A percentile compares a stretch with the other conserved stretches of the same genome.
Conservation (phyloP, 2,113 vertebrate species). For the Pteruthius melanotis region DNA sequence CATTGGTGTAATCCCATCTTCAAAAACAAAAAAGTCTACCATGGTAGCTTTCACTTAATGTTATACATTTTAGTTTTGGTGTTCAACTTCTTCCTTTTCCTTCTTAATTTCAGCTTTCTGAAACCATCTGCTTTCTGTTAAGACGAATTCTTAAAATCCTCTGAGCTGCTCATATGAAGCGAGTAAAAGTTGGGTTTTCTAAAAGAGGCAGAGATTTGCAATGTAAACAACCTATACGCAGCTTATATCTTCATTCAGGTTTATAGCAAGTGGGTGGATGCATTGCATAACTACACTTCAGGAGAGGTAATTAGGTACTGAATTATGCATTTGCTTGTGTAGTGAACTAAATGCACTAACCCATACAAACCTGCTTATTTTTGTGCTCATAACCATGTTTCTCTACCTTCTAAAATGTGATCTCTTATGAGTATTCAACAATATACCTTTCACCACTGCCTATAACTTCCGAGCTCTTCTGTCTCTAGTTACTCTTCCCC, state of each 20-base stretch:
- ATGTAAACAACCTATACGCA: conserved; percentile 45
- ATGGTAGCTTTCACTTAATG: background rate
- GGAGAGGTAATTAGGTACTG: conserved; percentile 15
- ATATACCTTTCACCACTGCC: background rate
- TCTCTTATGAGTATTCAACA: background rate
- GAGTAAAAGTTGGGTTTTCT: conserved; percentile 39
- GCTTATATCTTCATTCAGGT: conserved; percentile 56
- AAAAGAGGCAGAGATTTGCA: conserved; percentile 38
- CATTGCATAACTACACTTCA: conserved; percentile 11
- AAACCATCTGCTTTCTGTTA: conserved; percentile 65
- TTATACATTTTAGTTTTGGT: background rate
- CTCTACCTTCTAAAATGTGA: background rate
- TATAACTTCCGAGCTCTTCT: background rate
- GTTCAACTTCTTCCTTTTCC: background rate
- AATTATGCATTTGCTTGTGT: background rate
- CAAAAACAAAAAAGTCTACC: background rate
- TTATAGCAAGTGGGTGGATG: conserved; percentile 25
- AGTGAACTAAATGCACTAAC: background rate
- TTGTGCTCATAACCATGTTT: background rate
- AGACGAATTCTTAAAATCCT: conserved; percentile 43
- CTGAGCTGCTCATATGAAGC: conserved; percentile 25
- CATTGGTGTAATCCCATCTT: background rate
- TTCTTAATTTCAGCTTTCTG: conserved; percentile 46
- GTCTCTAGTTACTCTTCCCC: background rate
- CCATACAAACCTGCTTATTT: background rate